Conservation (phyloP, 2,888 invertebrate species). For the Lepidochrysops patricia region DNA sequence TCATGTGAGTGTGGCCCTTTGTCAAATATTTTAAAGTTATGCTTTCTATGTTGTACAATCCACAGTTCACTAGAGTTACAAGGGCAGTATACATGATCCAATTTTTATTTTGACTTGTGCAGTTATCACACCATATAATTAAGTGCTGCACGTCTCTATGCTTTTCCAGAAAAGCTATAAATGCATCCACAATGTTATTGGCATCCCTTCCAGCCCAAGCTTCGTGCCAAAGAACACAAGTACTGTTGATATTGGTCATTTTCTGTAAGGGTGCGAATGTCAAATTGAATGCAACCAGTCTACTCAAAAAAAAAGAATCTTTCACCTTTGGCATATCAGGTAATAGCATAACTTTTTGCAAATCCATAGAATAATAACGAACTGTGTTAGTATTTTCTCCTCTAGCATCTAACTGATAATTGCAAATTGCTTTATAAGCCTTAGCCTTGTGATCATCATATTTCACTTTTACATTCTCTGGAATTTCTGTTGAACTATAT, state of each 20-base stretch:
- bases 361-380: not conserved
- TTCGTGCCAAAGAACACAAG: not conserved
- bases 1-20: constrained; percentile 20
- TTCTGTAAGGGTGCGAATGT: not conserved
- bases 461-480: constrained; percentile 10
- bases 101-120: not conserved
- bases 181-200: not conserved
- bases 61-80: constrained; percentile 13
- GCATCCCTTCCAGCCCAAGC: not conserved
- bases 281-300: not conserved
- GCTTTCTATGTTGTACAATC: constrained; percentile 8
- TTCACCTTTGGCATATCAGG: constrained; percentile 17
- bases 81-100: not conserved
- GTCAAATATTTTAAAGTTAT: constrained; percentile 12
- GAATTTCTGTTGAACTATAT: constrained; percentile 15
- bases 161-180: not conserved
- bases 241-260: not conserved
- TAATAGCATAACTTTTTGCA: constrained; percentile 1
- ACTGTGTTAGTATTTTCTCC: not conserved
- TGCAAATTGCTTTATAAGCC: constrained; percentile 17
- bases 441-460: constrained; percentile 17
- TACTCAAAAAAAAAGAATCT: constrained; percentile 1
- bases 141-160: not conserved
- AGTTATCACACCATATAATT: not conserved
- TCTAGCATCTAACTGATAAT: constrained; percentile 15